phyloP scores from a whole-genome alignment of 64 coral and sea anemone genomes.

The Porites lutea region DNA sequence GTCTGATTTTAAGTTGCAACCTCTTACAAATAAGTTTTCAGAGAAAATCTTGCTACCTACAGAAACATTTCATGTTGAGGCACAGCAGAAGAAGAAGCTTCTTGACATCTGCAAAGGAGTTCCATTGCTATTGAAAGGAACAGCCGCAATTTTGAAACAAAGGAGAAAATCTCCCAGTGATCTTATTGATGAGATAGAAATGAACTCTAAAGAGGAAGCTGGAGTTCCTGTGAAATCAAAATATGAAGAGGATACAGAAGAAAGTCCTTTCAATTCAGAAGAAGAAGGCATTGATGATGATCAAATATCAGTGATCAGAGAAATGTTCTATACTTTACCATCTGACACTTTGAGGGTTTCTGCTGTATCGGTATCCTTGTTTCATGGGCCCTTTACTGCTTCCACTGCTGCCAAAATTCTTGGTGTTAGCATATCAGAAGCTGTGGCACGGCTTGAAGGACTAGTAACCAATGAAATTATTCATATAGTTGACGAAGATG shows the following conservation, averaged over 20 bases:
- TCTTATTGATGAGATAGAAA: not conserved
- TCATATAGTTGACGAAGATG: not conserved
- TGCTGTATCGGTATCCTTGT: not conserved
- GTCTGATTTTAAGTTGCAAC: not conserved
- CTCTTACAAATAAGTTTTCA: not conserved
- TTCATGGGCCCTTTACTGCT: not conserved
- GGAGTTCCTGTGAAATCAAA: not conserved
- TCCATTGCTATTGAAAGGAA: not conserved
- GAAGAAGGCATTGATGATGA: not conserved
- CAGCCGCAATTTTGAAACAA: conserved; percentile 6
- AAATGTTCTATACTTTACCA: not conserved
- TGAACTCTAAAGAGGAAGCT: not conserved
- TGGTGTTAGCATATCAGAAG: not conserved
- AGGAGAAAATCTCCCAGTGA: not conserved
- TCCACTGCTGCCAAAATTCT: not conserved
- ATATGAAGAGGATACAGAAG: not conserved
- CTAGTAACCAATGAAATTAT: not conserved
- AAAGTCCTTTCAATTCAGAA: not conserved
- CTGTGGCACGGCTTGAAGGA: not conserved
- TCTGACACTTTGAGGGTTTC: not conserved
- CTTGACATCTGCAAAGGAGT: not conserved
- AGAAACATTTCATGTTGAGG: not conserved
- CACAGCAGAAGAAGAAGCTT: not conserved
- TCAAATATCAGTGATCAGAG: not conserved
- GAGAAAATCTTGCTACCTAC: conserved; percentile 5